Evolutionary conservation across 35 echinoderm and acorn worm genomes (phyloP).

Genomic region (Apostichopus californicus): DNA sequence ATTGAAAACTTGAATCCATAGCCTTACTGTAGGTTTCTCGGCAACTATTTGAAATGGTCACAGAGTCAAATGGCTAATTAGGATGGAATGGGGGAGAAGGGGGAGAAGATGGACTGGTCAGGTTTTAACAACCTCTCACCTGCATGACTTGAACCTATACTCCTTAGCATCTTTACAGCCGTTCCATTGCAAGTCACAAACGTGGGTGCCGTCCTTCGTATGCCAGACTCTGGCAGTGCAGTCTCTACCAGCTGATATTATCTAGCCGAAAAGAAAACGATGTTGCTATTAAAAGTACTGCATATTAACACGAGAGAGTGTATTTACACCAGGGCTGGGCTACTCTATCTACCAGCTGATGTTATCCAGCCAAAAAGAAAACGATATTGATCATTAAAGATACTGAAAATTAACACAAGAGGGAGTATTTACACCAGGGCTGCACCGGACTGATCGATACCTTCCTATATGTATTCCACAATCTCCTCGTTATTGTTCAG

Average conservation of each 20-base stretch:
- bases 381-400: no score
- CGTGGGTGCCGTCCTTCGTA: constrained; percentile 63
- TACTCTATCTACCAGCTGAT: constrained; percentile 64
- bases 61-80: no score
- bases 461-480: no score
- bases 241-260: constrained; percentile 87
- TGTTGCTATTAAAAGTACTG: neutral
- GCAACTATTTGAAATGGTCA: no score
- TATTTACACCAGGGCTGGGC: no score
- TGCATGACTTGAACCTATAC: constrained; percentile 87
- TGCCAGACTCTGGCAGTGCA: constrained; percentile 83
- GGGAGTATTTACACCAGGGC: no score
- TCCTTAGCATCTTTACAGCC: constrained; percentile 60
- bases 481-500: neutral
- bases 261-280: constrained; percentile 30
- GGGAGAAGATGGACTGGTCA: no score
- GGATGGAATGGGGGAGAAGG: no score
- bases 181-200: constrained; percentile 85
- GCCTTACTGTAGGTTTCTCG: no score
- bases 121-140: constrained; percentile 49
- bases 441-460: no score
- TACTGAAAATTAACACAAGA: no score
- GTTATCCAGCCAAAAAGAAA: constrained; percentile 45
- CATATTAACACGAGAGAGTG: neutral
- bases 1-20: no score